Conservation (phyloP, 2,888 invertebrate genomes). For the Cataglyphis altisquamis region DNA sequence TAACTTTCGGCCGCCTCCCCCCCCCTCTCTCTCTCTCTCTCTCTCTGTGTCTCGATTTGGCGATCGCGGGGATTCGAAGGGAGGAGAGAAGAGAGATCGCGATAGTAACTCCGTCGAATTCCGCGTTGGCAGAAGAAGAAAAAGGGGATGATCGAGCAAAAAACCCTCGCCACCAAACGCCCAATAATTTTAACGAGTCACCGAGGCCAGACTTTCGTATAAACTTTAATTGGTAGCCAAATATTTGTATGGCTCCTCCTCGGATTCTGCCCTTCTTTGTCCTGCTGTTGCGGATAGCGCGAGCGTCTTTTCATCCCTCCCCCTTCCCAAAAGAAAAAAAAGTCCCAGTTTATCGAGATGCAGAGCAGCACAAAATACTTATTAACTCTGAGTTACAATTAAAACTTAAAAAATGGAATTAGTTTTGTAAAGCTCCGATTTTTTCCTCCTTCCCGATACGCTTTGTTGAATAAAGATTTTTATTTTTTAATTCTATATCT, state of each 20-base stretch:
- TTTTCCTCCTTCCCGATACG: not conserved
- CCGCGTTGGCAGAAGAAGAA: slow-evolving; percentile 63
- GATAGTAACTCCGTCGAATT: slow-evolving; percentile 67
- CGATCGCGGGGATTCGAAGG: slow-evolving; percentile 8
- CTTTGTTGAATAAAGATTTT: not conserved
- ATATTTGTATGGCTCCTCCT: slow-evolving; percentile 73
- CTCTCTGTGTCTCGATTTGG: not conserved
- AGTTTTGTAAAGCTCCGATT: not conserved
- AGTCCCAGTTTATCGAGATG: not conserved
- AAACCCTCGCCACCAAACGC: slow-evolving; percentile 68
- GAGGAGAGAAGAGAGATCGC: slow-evolving; percentile 57
- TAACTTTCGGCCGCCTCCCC: slow-evolving; percentile 62
- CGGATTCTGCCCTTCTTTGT: slow-evolving; percentile 11
- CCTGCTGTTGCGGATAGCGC: not conserved
- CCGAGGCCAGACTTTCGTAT: slow-evolving; percentile 64
- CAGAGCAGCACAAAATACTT: not conserved
- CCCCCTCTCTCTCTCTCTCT: not conserved
- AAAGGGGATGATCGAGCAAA: slow-evolving; percentile 23
- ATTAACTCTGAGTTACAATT: slow-evolving; percentile 1
- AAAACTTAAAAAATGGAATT: not conserved
- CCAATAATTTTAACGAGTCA: slow-evolving; percentile 84
- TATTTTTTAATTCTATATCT: not conserved
- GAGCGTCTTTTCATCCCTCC: not conserved
- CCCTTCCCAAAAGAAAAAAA: not conserved
- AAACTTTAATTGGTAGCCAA: slow-evolving; percentile 81